Base-by-base conservation (phyloP, 2,888 invertebrate species). In the Erebia ligea region DNA sequence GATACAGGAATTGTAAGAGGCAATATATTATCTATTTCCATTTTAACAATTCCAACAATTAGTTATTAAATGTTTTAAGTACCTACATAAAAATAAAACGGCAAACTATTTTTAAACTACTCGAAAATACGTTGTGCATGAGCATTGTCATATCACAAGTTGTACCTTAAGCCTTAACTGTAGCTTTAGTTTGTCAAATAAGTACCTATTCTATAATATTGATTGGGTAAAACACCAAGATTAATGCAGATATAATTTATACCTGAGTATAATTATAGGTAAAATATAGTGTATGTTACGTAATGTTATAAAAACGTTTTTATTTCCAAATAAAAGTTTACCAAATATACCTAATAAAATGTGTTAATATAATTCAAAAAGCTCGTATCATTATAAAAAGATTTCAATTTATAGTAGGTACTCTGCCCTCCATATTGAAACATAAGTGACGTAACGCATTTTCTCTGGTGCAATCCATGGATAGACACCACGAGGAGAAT, bases 61-160 rank as follows among this genome's bases (percentile, higher is more conserved):
- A 34, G 34, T 34, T 34, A 34, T 34, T 34, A 34, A 34, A 34
- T 34, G 34, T 5, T 34, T 34, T 34, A n/a, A n/a, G n/a, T n/a
- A n/a, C n/a, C n/a, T n/a, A 34, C 34, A 34, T 34, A 5, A 34
- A 34, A 34, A 34, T 34, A 34, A 34, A 6, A 34, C 34, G 34
- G 34, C 34, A 34, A 34, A 34, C 45, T 45, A 45, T 45, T 11
- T 45, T 45, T 45, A 13, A 45, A 45, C 13, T 13, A 45, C 45
- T 3, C 13, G 45, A 45, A 58, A 58, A 58, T 21, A 57, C 57
- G 15, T 34, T 25, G 57, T 15, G n/a, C 15, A 45, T 11, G 9
- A 54, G 17, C 68, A 52, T 54, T 67, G n/a, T 65, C 68, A 71
- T 71, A 71, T 66, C 71, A 71, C 67, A 19, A 13, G 11, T 25